Evolutionary conservation across 2,888 invertebrate species (phyloP).

Genomic region (Aporophyla lueneburgensis): DNA sequence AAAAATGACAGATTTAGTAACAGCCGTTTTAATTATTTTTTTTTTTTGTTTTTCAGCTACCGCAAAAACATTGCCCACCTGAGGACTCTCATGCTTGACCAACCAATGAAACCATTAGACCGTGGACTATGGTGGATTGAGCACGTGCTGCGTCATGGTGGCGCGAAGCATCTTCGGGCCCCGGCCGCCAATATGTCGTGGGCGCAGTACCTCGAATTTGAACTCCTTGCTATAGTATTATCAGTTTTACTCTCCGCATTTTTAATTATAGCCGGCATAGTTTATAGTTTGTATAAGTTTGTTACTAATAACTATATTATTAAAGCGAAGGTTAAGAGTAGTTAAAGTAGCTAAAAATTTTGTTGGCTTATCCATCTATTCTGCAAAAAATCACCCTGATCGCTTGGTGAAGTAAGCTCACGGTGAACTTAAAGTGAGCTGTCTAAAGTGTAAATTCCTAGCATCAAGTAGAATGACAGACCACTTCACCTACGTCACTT

Average conservation of each 20-base stretch:
- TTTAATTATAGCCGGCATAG: background rate
- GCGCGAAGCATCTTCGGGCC: conserved; percentile 81
- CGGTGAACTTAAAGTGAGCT: background rate
- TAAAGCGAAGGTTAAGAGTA: conserved; percentile 31
- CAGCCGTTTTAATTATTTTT: too few relatives aligned
- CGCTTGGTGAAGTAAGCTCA: background rate
- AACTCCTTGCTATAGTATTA: conserved; percentile 59
- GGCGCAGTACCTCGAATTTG: conserved; percentile 69
- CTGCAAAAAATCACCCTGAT: background rate
- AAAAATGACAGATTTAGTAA: too few relatives aligned
- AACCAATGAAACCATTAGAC: conserved; percentile 78
- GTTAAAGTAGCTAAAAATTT: background rate
- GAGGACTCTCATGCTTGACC: conserved; percentile 75
- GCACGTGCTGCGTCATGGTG: conserved; percentile 77
- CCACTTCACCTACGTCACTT: background rate
- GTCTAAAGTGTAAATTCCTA: too few relatives aligned
- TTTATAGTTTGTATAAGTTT: conserved; percentile 24
- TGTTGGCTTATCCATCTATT: background rate
- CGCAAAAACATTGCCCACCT: conserved; percentile 55
- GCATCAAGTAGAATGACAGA: background rate
- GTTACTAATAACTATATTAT: conserved; percentile 7
- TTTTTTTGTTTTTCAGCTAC: conserved; percentile 20
- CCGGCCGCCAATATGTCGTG: conserved; percentile 74
- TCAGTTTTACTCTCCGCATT: background rate
- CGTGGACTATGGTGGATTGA: conserved; percentile 85